phyloP scores from a whole-genome alignment of 2,888 invertebrate genomes.

The Drosophila lacicola region DNA sequence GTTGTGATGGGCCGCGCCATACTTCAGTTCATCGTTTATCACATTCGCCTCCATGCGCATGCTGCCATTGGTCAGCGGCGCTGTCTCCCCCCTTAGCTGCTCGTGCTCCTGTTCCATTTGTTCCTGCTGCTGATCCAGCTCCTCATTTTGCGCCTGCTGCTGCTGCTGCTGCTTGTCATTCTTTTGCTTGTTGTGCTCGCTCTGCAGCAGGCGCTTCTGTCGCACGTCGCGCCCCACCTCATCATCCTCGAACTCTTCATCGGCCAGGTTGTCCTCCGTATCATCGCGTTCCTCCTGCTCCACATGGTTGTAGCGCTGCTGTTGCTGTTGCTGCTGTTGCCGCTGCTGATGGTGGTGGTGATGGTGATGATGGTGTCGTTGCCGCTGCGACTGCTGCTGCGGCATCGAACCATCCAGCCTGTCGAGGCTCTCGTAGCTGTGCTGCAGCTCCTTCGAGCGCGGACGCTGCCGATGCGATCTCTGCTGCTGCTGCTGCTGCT shows the following conservation, averaged over 20 bases:
- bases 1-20: conserved; percentile 85
- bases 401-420: conserved; percentile 68
- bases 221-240: conserved; percentile 83
- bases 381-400: conserved; percentile 44
- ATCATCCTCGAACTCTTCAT: conserved; percentile 85
- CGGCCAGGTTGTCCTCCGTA: conserved; percentile 84
- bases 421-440: conserved; percentile 84
- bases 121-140: conserved; percentile 60
- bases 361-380: conserved; percentile 66
- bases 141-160: conserved; percentile 36
- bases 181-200: conserved; percentile 34
- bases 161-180: conserved; percentile 37
- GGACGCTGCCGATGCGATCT: conserved; percentile 83
- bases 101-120: conserved; percentile 59
- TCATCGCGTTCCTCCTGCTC: conserved; percentile 83
- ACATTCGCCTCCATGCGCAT: conserved; percentile 83
- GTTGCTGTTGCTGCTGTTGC: conserved; percentile 71
- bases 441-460: conserved; percentile 83
- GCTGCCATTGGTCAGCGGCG: conserved; percentile 50
- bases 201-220: conserved; percentile 72
- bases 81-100: conserved; percentile 53
- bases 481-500: conserved; percentile 78
- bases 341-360: conserved; percentile 65
- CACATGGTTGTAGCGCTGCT: conserved; percentile 70
- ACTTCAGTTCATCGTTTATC: conserved; percentile 85